These are phyloP conservation scores for Apotomis turbidana DNA, from an alignment of 2,888 invertebrate genomes.

Conservation along the genomic window DNA sequence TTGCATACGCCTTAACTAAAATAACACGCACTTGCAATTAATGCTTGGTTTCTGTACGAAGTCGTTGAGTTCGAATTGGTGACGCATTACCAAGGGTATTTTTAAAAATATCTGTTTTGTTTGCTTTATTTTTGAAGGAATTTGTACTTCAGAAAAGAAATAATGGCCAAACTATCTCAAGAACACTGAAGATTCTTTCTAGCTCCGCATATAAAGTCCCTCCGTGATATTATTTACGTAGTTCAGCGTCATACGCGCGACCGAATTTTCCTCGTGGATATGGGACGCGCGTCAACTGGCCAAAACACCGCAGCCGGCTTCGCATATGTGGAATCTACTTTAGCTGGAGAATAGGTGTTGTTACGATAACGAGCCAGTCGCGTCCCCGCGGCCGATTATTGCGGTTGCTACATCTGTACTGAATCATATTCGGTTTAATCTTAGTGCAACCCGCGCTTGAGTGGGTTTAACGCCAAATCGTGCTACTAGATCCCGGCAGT, in stretches of 20 bases:
- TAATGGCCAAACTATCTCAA: background rate
- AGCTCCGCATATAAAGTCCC: conserved; percentile 19
- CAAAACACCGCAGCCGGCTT: conserved; percentile 70
- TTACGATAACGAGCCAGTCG: conserved; percentile 79
- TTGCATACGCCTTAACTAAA: conserved; percentile 57
- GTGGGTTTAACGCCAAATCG: conserved; percentile 19
- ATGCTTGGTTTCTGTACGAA: conserved; percentile 55
- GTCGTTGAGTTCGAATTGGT: conserved; percentile 50
- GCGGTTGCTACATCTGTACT: conserved; percentile 73
- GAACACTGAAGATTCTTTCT: conserved; percentile 7
- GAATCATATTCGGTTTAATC: conserved; percentile 51
- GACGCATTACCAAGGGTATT: conserved; percentile 23
- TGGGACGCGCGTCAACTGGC: conserved; percentile 73
- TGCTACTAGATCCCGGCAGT: conserved; percentile 1
- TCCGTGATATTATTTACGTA: conserved; percentile 30
- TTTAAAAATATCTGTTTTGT: conserved; percentile 18
- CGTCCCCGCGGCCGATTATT: conserved; percentile 78
- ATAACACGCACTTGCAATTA: conserved; percentile 58
- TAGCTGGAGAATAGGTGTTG: conserved; percentile 75
- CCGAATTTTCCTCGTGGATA: conserved; percentile 58
- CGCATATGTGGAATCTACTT: conserved; percentile 65
- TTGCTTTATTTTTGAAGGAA: conserved; percentile 10
- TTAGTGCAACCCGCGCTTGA: conserved; percentile 26
- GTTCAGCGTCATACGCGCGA: conserved; percentile 59
- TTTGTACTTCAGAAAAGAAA: conserved; percentile 9